These are phyloP conservation scores for Promerops cafer DNA, from an alignment of 2,113 vertebrate species.

Conservation along the genomic window DNA sequence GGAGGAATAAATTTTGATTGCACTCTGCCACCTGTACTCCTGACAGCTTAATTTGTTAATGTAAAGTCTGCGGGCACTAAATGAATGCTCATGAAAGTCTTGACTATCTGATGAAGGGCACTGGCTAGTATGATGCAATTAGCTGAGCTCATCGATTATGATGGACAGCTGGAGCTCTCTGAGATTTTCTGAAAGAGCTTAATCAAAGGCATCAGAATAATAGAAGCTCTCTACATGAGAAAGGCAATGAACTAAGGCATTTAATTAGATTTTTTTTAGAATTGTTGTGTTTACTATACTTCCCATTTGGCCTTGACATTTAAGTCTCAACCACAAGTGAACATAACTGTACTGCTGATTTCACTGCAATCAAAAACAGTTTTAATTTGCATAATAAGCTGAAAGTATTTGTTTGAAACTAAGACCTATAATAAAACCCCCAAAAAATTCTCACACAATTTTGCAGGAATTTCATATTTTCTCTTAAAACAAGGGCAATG, in stretches of 20 bases:
- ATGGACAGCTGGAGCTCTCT: conserved; percentile 36
- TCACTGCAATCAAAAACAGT: not conserved
- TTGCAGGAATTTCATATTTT: not conserved
- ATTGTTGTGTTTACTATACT: not conserved
- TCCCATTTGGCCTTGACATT: not conserved
- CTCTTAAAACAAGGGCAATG: not conserved
- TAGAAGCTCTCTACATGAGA: conserved; percentile 5
- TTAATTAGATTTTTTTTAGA: not conserved
- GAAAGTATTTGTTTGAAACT: not conserved
- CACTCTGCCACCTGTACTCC: not conserved
- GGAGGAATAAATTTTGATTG: conserved; percentile 19
- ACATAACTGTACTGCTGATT: not conserved
- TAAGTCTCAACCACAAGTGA: not conserved
- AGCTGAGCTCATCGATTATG: conserved; percentile 16
- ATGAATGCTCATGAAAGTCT: not conserved
- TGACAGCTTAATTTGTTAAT: conserved; percentile 41
- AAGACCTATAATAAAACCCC: not conserved
- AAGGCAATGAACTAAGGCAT: not conserved
- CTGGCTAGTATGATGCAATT: conserved; percentile 20
- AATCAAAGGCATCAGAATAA: conserved; percentile 14
- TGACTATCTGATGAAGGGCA: conserved; percentile 8
- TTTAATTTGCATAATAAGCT: conserved; percentile 7
- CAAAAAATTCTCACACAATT: not conserved
- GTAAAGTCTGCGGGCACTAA: not conserved
- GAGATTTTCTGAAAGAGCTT: not conserved